A percentile compares a stretch with the other conserved stretches of the same genome.
These are phyloP conservation scores for Leptopilina boulardi DNA, from an alignment of 1,140 invertebrate genomes.

Conservation along the genomic window DNA sequence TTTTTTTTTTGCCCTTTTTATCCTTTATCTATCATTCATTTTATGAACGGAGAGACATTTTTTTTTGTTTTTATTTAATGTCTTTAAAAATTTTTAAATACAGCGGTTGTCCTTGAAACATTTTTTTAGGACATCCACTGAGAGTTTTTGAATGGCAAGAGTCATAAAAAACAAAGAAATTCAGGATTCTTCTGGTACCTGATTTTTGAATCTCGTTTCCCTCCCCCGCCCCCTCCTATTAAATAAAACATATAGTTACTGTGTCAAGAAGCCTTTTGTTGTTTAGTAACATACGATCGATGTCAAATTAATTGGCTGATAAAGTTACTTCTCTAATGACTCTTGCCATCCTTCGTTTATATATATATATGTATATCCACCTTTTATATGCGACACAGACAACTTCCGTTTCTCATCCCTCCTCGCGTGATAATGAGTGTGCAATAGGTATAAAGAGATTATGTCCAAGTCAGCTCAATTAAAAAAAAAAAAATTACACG, in stretches of 20 bases:
- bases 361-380: no score
- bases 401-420: conserved; percentile 27
- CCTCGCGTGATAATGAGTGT: conserved; percentile 25
- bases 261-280: conserved; percentile 55
- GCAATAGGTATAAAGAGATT: not conserved
- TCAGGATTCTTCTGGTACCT: conserved; percentile 15
- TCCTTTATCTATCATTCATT: not conserved
- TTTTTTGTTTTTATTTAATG: not conserved
- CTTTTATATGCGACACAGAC: conserved; percentile 1
- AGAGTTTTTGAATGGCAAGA: conserved; percentile 1
- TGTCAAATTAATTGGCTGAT: conserved; percentile 56
- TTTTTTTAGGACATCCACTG: conserved; percentile 13
- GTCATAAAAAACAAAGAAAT: not conserved
- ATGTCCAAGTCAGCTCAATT: not conserved
- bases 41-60: not conserved
- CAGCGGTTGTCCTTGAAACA: not conserved
- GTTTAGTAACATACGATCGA: conserved; percentile 44
- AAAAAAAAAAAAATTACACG: not conserved
- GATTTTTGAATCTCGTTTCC: conserved; percentile 37
- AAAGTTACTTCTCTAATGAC: conserved; percentile 57
- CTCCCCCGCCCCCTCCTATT: no score
- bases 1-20: not conserved
- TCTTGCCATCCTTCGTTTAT: conserved; percentile 48
- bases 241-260: conserved; percentile 43
- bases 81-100: not conserved